Base-by-base conservation (phyloP, 1,140 invertebrate species). In the Agraylea sexmaculata region DNA sequence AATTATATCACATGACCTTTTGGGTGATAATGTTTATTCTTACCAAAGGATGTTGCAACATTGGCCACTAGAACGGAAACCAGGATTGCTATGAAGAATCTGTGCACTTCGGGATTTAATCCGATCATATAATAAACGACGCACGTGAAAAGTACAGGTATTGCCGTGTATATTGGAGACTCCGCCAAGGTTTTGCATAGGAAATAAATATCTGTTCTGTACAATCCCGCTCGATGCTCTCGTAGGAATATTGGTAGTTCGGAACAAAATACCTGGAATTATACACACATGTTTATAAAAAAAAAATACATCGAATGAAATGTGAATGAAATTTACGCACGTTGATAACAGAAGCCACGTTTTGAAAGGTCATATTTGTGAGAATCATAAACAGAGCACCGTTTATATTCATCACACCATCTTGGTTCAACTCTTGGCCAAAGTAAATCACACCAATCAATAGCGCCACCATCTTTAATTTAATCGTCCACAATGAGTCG, bases 351-450 rank as follows among this genome's bases (percentile, higher is more conserved):
- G 84, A 80, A 54, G 86, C 87, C 7, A 88, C 78, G 61, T 93
- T 93, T 56, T 87, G 87, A 59, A 92, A 93, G 5, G 87, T 95
- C 80, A 90, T 87, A 59, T 91, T 92, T 3, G 84, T 90, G 2
- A 95, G 68, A 55, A 92, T 82, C 37, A 95, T 75, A 56, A 94
- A 96, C 15, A 96, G 70, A n/a, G 83, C 87, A 32, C 93, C 93
- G 57, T 94, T 95, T 41, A 96, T 90, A 58, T 96, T 96, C 77
- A 87, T 87, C 0, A 94, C 83, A 3, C 88, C 88, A 50, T 88
- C 80, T 60, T 93, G 81, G 51, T 86, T 77, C 21, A 87, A 53
- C 51, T 74, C 64, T 57, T 95, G 91, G 1, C 82, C 77, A 53
- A 83, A 86, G 62, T 91, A 98, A 39, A 97, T 81, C 3, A 91